These are phyloP conservation scores for Epicampocera succincta DNA, from an alignment of 2,888 invertebrate species.

Conservation along the genomic window DNA sequence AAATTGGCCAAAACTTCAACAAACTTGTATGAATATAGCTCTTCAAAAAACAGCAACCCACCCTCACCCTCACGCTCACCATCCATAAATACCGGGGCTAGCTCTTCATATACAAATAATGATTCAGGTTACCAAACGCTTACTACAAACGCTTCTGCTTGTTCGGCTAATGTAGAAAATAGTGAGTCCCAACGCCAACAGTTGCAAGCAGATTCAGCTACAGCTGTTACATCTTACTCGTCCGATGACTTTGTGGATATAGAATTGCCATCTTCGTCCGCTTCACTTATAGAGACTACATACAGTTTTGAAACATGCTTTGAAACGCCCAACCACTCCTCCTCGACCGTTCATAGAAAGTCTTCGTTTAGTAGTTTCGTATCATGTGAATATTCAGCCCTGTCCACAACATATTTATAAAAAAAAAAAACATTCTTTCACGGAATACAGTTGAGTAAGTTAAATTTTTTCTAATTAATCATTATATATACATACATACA, in stretches of 20 bases:
- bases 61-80: constrained; percentile 8
- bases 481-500: too few species aligned
- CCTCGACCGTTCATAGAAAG: constrained; percentile 32
- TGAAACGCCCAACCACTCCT: constrained; percentile 38
- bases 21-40: constrained; percentile 25
- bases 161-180: constrained; percentile 24
- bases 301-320: constrained; percentile 62
- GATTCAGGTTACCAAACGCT: constrained; percentile 64
- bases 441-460: constrained; percentile 40
- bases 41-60: constrained; percentile 4
- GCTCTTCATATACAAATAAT: constrained; percentile 37
- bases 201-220: constrained; percentile 13
- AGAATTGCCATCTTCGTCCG: constrained; percentile 48
- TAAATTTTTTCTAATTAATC: background rate
- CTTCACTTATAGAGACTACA: constrained; percentile 56
- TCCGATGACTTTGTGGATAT: constrained; percentile 42
- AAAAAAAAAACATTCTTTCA: background rate
- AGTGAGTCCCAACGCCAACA: constrained; percentile 7
- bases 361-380: constrained; percentile 50
- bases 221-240: background rate
- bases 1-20: constrained; percentile 53
- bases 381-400: constrained; percentile 58
- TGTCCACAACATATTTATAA: constrained; percentile 60
- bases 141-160: constrained; percentile 13
- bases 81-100: constrained; percentile 4